Evolutionary conservation across 2,888 invertebrate genomes (phyloP).

Genomic region (Tethea ocularis): DNA sequence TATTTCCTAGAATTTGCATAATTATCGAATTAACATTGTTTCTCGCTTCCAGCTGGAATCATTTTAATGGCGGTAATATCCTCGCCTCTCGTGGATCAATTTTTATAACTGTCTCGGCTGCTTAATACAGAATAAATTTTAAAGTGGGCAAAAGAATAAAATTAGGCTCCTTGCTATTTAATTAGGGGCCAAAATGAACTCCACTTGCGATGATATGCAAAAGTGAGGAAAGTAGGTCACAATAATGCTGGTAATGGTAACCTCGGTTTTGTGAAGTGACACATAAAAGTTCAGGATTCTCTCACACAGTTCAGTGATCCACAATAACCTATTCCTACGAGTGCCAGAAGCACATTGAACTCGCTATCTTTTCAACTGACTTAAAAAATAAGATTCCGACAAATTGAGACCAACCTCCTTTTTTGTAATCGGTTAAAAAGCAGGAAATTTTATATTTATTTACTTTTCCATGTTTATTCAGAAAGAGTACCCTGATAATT

Average conservation of each 20-base stretch:
- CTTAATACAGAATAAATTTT: constrained; percentile 54
- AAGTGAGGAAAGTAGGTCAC: constrained; percentile 1
- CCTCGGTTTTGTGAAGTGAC: background rate
- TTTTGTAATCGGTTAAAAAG: no score
- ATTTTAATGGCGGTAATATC: constrained; percentile 54
- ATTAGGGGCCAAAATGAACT: constrained; percentile 43
- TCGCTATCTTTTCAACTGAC: background rate
- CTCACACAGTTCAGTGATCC: background rate
- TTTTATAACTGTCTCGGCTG: constrained; percentile 50
- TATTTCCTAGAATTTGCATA: constrained; percentile 47
- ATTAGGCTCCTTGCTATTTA: constrained; percentile 40
- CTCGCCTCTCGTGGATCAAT: constrained; percentile 48
- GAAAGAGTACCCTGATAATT: no score
- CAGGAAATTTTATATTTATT: no score
- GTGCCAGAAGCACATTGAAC: background rate
- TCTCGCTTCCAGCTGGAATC: constrained; percentile 53
- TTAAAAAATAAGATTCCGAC: no score
- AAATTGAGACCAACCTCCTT: no score
- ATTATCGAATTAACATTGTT: constrained; percentile 64
- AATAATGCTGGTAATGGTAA: background rate
- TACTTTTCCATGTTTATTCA: no score
- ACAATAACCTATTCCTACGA: background rate
- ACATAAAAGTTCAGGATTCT: background rate
- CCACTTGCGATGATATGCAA: constrained; percentile 18
- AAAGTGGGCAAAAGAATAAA: constrained; percentile 47